Evolutionary conservation across 2,113 vertebrate genomes (phyloP), one percentile per base, ranked within the genome.

Genomic region (Arenaria interpres): DNA sequence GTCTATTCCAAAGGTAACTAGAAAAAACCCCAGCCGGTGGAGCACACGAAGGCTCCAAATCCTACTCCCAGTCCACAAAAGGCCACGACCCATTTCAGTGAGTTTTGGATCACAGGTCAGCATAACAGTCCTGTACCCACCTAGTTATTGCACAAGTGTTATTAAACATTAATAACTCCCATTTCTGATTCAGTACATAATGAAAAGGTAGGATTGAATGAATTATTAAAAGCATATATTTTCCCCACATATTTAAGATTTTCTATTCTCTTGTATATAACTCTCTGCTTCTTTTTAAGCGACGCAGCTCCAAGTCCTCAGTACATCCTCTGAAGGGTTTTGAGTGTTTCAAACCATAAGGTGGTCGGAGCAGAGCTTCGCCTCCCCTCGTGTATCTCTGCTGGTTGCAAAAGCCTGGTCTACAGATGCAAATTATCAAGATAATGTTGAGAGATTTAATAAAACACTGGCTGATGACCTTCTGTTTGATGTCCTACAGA

Each of bases 381-480:
- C 59, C 75, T 86, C 78, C 79, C 60, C 66, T 53, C 45, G 5
- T 10, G 25, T 25, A 22, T 37, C 12, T 12, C 19, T 8, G 54
- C 73, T 71, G 27, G 25, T 86, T 78, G 51, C 76, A 93, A 85
- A 30, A 78, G 68, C 20, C 57, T 68, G 57, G 37, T 53, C 78
- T 90, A 76, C 66, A 93, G 89, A 92, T 78, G 86, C 39, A 75
- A 91, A 90, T 94, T 71, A 94, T 79, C 60, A 79, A 91, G 66
- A 82, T 91, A 94, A 95, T 85, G 84, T 77, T 72, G 74, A 95
- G 64, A 96, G 89, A 96, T 93, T 87, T 78, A 94, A 96, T 96
- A 95, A 91, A 96, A 81, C 39, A 48, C 56, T n/a, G 30, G 45
- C 51, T 86, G 69, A 87, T 92, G 68, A 81, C 89, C 78, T 85